Conservation (phyloP, 1,140 invertebrate genomes). For the Druon quercuslanigerum region DNA sequence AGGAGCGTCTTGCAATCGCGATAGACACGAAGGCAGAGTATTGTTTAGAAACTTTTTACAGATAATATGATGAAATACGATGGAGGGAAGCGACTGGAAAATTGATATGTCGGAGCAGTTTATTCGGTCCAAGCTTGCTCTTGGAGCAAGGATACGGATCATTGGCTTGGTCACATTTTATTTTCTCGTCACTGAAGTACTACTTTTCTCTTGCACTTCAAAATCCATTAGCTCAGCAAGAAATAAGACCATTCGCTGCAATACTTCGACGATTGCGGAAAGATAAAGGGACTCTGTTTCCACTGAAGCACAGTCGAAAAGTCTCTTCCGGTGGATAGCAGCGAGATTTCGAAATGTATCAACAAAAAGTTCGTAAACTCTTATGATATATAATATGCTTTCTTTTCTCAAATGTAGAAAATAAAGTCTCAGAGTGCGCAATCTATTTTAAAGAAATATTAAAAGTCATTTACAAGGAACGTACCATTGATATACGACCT, state of each 20-base stretch:
- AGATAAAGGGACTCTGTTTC: constrained; percentile 23
- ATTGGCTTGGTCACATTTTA: constrained; percentile 28
- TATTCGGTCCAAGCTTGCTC: constrained; percentile 2
- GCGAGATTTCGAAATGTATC: constrained; percentile 2
- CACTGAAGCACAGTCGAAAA: constrained; percentile 30
- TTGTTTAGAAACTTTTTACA: constrained; percentile 28
- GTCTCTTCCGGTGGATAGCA: constrained; percentile 34
- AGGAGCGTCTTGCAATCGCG: not conserved
- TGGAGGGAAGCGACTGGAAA: constrained; percentile 20
- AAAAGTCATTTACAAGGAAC: too few species aligned
- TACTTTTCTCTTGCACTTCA: constrained; percentile 27
- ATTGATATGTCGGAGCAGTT: constrained; percentile 20
- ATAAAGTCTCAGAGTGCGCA: not conserved
- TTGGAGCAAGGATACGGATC: not conserved
- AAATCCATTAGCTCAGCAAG: constrained; percentile 24
- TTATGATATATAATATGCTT: constrained; percentile 14
- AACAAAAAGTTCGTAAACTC: constrained; percentile 28
- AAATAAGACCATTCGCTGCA: constrained; percentile 15
- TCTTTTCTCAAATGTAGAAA: constrained; percentile 29
- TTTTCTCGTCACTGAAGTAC: constrained; percentile 30
- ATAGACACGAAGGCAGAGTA: not conserved
- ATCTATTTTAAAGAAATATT: not conserved
- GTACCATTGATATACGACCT: too few species aligned
- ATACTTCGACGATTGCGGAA: constrained; percentile 14
- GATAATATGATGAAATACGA: constrained; percentile 25